A percentile compares a stretch with the other conserved stretches of the same genome.
These are phyloP conservation scores for Eupithecia subfuscata DNA, from an alignment of 2,888 invertebrate species.

Conservation along the genomic window DNA sequence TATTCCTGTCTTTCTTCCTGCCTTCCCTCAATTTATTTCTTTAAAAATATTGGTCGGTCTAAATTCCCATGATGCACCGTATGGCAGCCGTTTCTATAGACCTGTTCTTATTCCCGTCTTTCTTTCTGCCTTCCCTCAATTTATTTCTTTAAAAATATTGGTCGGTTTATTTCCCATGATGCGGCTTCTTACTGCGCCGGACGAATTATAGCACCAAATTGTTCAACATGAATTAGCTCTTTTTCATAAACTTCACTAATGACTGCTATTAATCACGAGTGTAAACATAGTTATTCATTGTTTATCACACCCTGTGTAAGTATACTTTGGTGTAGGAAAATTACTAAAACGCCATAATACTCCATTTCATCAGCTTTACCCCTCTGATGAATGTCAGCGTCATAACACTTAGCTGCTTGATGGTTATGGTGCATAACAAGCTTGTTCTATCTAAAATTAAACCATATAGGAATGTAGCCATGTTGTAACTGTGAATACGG, in stretches of 20 bases:
- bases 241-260: conserved; percentile 48
- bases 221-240: conserved; percentile 41
- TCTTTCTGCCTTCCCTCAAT: not conserved
- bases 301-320: conserved; percentile 49
- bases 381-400: not conserved
- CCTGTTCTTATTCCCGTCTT: not conserved
- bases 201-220: not conserved
- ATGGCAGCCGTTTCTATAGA: not conserved
- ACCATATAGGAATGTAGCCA: not conserved
- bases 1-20: not conserved
- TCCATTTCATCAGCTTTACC: conserved; percentile 1
- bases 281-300: conserved; percentile 59
- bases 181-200: not conserved
- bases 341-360: conserved; percentile 35
- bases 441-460: not conserved
- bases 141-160: not conserved
- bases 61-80: not conserved
- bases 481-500: not conserved
- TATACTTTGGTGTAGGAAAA: conserved; percentile 46
- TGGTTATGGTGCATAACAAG: not conserved
- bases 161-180: not conserved
- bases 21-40: not conserved
- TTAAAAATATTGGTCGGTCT: not conserved
- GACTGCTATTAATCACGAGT: conserved; percentile 57
- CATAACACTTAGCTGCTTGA: not conserved